These are phyloP conservation scores for Vipera ursinii DNA, from an alignment of 2,797 vertebrate species.

Conservation along the genomic window DNA sequence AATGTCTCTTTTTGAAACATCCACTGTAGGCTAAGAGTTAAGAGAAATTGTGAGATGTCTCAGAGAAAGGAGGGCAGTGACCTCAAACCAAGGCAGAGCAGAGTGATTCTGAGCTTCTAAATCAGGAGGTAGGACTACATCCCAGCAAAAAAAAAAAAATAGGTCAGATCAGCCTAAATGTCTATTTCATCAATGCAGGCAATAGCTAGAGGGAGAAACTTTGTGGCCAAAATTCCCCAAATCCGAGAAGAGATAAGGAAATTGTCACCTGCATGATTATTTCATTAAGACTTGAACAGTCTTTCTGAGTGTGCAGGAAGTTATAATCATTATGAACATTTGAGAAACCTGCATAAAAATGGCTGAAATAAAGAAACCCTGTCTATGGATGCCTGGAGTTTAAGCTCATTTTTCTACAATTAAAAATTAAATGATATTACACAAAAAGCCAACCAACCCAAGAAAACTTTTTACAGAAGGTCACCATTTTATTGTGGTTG, in stretches of 20 bases:
- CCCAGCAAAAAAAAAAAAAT: too few species aligned
- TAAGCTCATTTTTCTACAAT: not conserved
- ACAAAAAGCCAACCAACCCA: not conserved
- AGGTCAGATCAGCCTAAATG: not conserved
- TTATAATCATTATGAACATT: not conserved
- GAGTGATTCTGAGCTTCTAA: too few species aligned
- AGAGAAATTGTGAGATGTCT: too few species aligned
- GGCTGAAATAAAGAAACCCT: not conserved
- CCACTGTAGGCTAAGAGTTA: too few species aligned
- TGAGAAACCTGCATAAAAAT: not conserved
- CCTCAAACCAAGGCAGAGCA: too few species aligned
- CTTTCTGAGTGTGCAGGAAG: not conserved
- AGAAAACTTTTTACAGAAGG: not conserved
- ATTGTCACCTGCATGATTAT: not conserved
- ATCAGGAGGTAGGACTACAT: not conserved
- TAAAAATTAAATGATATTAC: not conserved
- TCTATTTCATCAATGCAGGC: too few species aligned
- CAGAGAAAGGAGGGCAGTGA: too few species aligned
- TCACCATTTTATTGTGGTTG: not conserved
- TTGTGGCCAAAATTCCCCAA: not conserved
- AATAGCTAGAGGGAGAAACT: not conserved
- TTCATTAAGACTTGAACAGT: not conserved
- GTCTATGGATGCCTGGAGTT: not conserved
- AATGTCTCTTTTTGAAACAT: not conserved
- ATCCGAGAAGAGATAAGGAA: not conserved